A percentile compares a stretch with the other conserved stretches of the same genome.
Evolutionary conservation across 2,888 invertebrate genomes (phyloP).

Genomic region (Drosophila formosana): DNA sequence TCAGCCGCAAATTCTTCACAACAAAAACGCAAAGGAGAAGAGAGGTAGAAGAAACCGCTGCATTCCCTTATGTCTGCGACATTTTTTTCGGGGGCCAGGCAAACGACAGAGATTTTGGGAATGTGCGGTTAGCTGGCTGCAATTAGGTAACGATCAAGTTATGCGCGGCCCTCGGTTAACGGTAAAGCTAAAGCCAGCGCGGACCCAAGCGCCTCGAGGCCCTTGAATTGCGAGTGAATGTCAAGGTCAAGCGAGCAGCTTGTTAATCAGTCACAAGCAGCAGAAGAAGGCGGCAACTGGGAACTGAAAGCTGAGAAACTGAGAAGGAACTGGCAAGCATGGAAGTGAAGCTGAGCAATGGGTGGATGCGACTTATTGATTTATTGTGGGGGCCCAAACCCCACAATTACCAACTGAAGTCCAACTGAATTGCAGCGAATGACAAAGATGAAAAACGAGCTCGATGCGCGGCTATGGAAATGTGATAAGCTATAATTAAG

Average conservation of each 20-base stretch:
- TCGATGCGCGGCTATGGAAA: constrained; percentile 81
- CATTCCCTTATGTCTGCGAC: constrained; percentile 78
- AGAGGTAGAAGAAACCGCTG: constrained; percentile 29
- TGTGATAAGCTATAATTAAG: constrained; percentile 84
- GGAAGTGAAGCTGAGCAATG: constrained; percentile 15
- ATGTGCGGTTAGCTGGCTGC: constrained; percentile 47
- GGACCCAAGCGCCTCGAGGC: constrained; percentile 17
- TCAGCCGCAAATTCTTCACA: constrained; percentile 1
- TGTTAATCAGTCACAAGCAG: constrained; percentile 17
- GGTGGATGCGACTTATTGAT: constrained; percentile 63
- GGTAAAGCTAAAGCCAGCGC: constrained; percentile 45
- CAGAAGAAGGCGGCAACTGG: constrained; percentile 1
- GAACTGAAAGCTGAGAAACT: not conserved
- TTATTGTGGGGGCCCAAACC: constrained; percentile 70
- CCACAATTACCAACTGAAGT: constrained; percentile 70
- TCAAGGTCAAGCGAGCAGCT: constrained; percentile 61
- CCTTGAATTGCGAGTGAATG: constrained; percentile 44
- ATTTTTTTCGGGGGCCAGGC: constrained; percentile 56
- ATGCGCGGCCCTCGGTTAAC: constrained; percentile 35
- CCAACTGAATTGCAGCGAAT: constrained; percentile 47
- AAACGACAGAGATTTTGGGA: constrained; percentile 34
- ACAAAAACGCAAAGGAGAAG: not conserved
- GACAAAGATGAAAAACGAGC: constrained; percentile 82
- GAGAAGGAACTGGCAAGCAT: not conserved
- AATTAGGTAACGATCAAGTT: constrained; percentile 64